Conservation (phyloP, 2,113 vertebrate species). For the Archocentrus centrarchus region DNA sequence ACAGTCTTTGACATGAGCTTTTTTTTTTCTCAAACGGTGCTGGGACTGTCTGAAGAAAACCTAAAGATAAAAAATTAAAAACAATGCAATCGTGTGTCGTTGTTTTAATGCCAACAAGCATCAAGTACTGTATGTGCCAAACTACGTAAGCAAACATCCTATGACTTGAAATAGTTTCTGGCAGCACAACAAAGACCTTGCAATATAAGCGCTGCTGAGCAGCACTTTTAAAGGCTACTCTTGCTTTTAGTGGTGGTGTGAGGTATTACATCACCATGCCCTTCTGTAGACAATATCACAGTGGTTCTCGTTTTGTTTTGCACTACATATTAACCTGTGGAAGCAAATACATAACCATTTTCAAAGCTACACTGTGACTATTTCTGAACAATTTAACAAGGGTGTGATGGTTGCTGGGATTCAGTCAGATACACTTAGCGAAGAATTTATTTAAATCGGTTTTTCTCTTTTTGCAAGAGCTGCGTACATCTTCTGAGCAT, state of each 20-base stretch:
- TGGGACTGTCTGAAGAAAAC: background rate
- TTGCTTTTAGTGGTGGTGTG: background rate
- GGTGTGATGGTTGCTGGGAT: background rate
- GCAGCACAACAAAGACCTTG: constrained; percentile 15
- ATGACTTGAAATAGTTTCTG: background rate
- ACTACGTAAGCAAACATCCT: background rate
- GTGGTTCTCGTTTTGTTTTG: background rate
- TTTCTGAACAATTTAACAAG: background rate
- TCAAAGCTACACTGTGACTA: background rate
- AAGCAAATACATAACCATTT: background rate
- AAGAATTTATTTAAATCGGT: background rate
- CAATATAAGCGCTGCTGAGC: constrained; percentile 5
- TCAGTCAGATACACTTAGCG: background rate
- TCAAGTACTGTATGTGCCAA: background rate
- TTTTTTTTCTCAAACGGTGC: background rate
- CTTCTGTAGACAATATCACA: background rate
- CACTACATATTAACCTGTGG: background rate
- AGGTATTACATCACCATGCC: background rate
- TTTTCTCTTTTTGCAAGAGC: background rate
- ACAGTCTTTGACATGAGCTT: background rate
- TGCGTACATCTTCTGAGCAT: background rate
- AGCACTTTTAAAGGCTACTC: background rate
- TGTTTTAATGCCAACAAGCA: background rate
- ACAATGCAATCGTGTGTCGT: background rate
- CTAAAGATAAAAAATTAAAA: background rate